These are phyloP conservation scores for Pseudonaja textilis DNA, from an alignment of 2,113 vertebrate genomes.

Conservation along the genomic window DNA sequence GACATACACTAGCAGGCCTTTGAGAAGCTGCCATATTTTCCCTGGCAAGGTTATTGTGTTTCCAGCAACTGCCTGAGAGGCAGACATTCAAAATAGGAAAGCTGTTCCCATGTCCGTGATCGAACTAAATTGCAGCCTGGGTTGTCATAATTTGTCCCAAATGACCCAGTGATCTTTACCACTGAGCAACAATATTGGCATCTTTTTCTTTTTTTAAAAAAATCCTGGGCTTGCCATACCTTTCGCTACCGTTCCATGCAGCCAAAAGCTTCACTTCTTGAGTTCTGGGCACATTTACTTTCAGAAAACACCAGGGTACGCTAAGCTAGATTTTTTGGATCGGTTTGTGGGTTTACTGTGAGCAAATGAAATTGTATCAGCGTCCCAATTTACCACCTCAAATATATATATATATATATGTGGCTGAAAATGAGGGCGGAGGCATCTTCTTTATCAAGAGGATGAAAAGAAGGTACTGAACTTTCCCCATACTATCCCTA, in stretches of 20 bases:
- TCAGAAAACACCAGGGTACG: neutral
- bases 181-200: neutral
- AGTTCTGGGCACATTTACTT: neutral
- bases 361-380: neutral
- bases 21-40: neutral
- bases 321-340: neutral
- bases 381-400: neutral
- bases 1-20: constrained; percentile 37
- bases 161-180: neutral
- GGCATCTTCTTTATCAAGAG: neutral
- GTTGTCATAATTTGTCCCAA: neutral
- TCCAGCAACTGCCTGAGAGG: neutral
- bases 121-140: neutral
- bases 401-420: neutral
- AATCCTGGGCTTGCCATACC: neutral
- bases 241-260: neutral
- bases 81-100: constrained; percentile 9
- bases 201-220: neutral
- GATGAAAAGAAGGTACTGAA: neutral
- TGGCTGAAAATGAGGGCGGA: neutral
- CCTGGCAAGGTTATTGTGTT: neutral
- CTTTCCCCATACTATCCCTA: neutral
- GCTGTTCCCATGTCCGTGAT: neutral
- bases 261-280: neutral
- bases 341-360: neutral